phyloP scores from a whole-genome alignment of 2,797 vertebrate species.

The Amazonetta brasiliensis region DNA sequence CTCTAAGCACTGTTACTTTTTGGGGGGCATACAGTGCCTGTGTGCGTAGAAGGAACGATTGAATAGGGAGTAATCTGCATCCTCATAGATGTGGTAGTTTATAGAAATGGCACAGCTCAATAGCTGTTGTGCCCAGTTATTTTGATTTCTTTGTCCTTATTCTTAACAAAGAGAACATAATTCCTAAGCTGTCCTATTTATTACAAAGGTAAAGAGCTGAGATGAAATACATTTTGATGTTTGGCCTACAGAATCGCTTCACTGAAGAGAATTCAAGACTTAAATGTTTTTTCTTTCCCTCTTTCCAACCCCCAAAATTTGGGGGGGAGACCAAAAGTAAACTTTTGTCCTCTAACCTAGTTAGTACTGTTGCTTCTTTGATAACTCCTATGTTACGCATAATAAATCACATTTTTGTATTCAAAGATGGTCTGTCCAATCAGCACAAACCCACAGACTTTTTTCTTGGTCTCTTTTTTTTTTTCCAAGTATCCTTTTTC shows the following conservation, averaged over 20 bases:
- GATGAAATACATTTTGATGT: neutral
- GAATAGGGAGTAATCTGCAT: neutral
- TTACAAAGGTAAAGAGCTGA: neutral
- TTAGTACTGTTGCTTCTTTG: neutral
- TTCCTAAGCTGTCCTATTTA: neutral
- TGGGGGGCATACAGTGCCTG: rapidly evolving
- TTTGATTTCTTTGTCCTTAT: neutral
- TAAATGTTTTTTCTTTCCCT: neutral
- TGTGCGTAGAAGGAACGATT: neutral
- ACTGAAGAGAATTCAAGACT: neutral
- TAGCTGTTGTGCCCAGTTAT: neutral
- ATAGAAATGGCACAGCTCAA: neutral
- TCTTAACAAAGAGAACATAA: neutral
- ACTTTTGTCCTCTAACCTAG: neutral
- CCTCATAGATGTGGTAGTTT: neutral
- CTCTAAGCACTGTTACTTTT: neutral
- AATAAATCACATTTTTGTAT: neutral
- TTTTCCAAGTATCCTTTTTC: neutral
- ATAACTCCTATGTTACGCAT: neutral
- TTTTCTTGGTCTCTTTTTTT: too few relatives aligned
- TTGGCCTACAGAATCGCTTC: neutral
- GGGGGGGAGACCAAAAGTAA: neutral
- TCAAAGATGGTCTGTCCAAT: neutral
- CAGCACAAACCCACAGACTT: neutral
- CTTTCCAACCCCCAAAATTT: neutral